A percentile compares a stretch with the other conserved stretches of the same genome.
phyloP scores from a whole-genome alignment of 2,113 vertebrate genomes.

The Gadus macrocephalus region DNA sequence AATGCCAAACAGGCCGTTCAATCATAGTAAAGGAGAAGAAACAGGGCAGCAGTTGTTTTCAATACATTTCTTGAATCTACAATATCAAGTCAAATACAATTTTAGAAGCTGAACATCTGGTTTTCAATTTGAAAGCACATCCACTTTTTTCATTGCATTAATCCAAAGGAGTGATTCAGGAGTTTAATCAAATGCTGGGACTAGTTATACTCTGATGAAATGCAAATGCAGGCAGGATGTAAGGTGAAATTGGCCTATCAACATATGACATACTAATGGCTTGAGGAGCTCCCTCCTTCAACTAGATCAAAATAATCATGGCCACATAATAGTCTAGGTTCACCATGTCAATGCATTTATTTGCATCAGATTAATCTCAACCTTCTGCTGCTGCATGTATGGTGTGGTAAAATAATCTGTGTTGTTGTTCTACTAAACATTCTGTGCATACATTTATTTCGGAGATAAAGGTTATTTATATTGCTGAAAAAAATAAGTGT shows the following conservation, averaged over 20 bases:
- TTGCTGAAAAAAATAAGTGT: too few species aligned
- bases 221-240: constrained; percentile 61
- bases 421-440: neutral
- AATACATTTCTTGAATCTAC: too few species aligned
- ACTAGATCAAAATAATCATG: constrained; percentile 49
- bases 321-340: constrained; percentile 54
- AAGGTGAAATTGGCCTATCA: constrained; percentile 72
- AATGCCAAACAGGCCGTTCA: too few species aligned
- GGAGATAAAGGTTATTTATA: too few species aligned
- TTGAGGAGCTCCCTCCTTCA: constrained; percentile 57
- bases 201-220: constrained; percentile 69
- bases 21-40: too few species aligned
- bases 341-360: constrained; percentile 49
- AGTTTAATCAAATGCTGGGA: constrained; percentile 56
- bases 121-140: constrained; percentile 56
- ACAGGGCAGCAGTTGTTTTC: too few species aligned
- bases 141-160: too few species aligned
- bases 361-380: constrained; percentile 57
- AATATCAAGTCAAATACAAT: too few species aligned
- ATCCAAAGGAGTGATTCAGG: constrained; percentile 44
- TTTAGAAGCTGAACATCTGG: constrained; percentile 25
- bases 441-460: too few species aligned
- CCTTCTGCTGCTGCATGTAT: constrained; percentile 22
- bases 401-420: constrained; percentile 14
- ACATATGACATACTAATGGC: constrained; percentile 64